A percentile compares a stretch with the other conserved stretches of the same genome.
Evolutionary conservation across 1,140 invertebrate species (phyloP).

Genomic region (Antheraea mylitta): DNA sequence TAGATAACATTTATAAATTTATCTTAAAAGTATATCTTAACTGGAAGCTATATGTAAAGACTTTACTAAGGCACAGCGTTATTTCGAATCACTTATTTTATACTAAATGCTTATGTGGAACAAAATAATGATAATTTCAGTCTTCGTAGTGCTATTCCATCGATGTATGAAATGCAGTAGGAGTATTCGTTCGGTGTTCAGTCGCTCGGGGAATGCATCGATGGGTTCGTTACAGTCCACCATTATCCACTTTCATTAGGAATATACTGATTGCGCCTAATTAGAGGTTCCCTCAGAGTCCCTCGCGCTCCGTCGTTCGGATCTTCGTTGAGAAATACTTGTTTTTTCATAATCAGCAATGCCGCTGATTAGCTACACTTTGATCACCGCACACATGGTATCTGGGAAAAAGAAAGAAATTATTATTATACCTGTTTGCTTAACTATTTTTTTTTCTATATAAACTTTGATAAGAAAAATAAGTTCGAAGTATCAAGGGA

Average conservation of each 20-base stretch:
- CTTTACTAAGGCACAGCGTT: slow-evolving; percentile 69
- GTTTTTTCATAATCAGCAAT: slow-evolving; percentile 68
- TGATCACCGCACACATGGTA: slow-evolving; percentile 66
- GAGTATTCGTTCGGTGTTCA: slow-evolving; percentile 56
- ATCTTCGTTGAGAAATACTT: slow-evolving; percentile 63
- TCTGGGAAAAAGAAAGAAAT: slow-evolving; percentile 55
- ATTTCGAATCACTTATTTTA: slow-evolving; percentile 53
- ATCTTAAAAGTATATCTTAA: slow-evolving; percentile 42
- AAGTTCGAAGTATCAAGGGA: slow-evolving; percentile 9
- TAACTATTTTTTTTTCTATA: not conserved
- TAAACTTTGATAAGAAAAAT: not conserved
- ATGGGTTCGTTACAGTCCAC: slow-evolving; percentile 72
- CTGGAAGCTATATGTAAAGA: slow-evolving; percentile 59
- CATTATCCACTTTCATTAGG: slow-evolving; percentile 76
- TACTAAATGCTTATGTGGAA: slow-evolving; percentile 70
- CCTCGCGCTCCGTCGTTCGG: slow-evolving; percentile 59
- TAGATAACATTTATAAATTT: slow-evolving; percentile 69
- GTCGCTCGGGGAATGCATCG: slow-evolving; percentile 68
- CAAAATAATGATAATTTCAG: slow-evolving; percentile 61
- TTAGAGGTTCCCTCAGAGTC: slow-evolving; percentile 69
- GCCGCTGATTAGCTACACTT: slow-evolving; percentile 67
- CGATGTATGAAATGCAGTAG: slow-evolving; percentile 60
- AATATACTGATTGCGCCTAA: slow-evolving; percentile 78
- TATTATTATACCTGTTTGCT: not conserved
- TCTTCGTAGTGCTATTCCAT: slow-evolving; percentile 67